Evolutionary conservation across 1,140 invertebrate genomes (phyloP).

Genomic region (Chironomus striatipennis): DNA sequence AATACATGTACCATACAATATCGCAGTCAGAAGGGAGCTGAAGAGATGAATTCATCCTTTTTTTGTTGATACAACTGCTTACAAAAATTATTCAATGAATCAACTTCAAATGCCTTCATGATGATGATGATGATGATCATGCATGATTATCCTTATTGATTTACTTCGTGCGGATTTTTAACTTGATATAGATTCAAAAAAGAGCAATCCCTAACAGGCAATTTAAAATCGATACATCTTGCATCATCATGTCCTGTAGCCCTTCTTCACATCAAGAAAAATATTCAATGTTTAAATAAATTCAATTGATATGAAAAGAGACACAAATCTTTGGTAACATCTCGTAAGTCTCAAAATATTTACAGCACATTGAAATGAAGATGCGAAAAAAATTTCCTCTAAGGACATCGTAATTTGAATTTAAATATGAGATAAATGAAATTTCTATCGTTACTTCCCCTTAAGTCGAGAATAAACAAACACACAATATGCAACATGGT

Average conservation of each 20-base stretch:
- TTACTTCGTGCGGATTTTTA: neutral
- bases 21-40: neutral
- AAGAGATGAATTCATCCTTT: neutral
- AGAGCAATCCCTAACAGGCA: neutral
- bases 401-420: neutral
- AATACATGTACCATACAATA: neutral
- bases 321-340: too few relatives aligned
- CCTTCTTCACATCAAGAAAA: neutral
- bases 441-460: neutral
- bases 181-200: neutral
- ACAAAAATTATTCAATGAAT: neutral
- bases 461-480: neutral
- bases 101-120: neutral
- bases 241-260: neutral
- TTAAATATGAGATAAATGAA: neutral
- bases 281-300: neutral
- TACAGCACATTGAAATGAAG: too few relatives aligned
- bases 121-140: too few relatives aligned
- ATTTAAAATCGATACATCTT: conserved; percentile 9
- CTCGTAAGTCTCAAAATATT: too few relatives aligned
- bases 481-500: neutral
- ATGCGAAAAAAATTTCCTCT: too few relatives aligned
- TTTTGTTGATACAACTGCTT: neutral
- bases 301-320: neutral
- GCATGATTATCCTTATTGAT: neutral